Base-by-base conservation (phyloP, 2,888 invertebrate genomes). In the Phortica okadai region DNA sequence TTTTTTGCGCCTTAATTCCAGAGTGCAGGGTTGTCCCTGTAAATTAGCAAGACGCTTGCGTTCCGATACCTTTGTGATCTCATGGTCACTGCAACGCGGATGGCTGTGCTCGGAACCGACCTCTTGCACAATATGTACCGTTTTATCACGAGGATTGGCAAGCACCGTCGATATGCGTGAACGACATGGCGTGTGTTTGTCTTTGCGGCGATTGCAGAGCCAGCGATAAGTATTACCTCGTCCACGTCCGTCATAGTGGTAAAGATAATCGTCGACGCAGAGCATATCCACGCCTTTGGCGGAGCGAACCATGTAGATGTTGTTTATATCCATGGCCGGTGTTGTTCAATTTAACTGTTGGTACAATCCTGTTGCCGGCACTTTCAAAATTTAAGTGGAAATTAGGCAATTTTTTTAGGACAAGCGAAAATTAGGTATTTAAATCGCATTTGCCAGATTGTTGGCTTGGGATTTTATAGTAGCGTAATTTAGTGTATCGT, bases 261-360 rank as follows among this genome's bases (percentile, higher is more conserved):
- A 90, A 2, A 90, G 83, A 76, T 80, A 90, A 62, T 86, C 85
- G 67, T 89, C 89, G 6, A 90, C 89, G 75, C 89, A 87, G 1
- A 90, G 79, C 89, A 90, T 89, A 75, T 90, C 90, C n/a, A 88
- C 85, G 58, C 88, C 89, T 75, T 90, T 90, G 42, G 89, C 89
- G 41, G 89, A 90, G 50, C 89, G 87, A 41, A 89, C 84, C 78
- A 90, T 85, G 78, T 84, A 83, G 54, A 89, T 83, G 73, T 86
- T 85, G 54, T 78, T 45, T 25, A 82, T 72, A 76, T 88, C 87
- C 88, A 88, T 88, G 50, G 77, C 41, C 45, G 67, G 8, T 54
- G 70, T 74, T 8, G 56, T 75, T 75, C 78, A 82, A 78, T 83
- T 84, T 80, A 79, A 86, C 79, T n/a, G 70, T 3, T 70, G 11